These are phyloP conservation scores for Apodemia zela DNA, from an alignment of 2,888 invertebrate species.

Conservation along the genomic window DNA sequence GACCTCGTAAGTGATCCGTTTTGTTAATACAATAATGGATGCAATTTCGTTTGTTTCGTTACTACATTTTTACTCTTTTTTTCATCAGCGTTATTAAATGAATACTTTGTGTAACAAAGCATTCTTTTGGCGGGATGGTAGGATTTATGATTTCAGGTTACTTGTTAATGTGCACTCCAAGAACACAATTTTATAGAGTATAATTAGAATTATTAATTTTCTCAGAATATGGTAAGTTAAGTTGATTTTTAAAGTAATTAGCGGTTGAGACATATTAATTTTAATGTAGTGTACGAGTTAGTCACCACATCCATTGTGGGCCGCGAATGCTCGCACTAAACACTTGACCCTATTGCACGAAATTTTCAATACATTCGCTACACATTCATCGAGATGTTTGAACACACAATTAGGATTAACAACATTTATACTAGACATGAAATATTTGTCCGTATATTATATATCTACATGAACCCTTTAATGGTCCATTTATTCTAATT, in stretches of 20 bases:
- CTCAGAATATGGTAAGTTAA: no score
- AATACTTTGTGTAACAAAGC: no score
- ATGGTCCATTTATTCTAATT: conserved; percentile 32
- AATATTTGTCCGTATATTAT: conserved; percentile 7
- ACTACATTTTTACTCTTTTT: no score
- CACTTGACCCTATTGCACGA: conserved; percentile 31
- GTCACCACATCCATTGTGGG: not conserved
- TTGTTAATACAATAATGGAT: no score
- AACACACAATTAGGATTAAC: conserved; percentile 3
- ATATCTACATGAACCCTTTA: conserved; percentile 30
- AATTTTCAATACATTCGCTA: conserved; percentile 23
- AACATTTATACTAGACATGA: conserved; percentile 59
- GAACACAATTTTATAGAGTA: not conserved
- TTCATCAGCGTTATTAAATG: no score
- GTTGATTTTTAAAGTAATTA: not conserved
- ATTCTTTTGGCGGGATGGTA: no score
- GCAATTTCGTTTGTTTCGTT: no score
- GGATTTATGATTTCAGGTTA: not conserved
- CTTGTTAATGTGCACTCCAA: not conserved
- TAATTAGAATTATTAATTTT: no score
- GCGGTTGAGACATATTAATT: not conserved
- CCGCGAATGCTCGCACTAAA: not conserved
- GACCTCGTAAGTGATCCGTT: no score
- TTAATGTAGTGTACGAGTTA: not conserved
- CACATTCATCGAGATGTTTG: not conserved